Percentiles rank a stretch among this genome's conserved stretches.
Evolutionary conservation across 2,113 vertebrate genomes (phyloP).

Genomic region (Daphoenositta chrysoptera): DNA sequence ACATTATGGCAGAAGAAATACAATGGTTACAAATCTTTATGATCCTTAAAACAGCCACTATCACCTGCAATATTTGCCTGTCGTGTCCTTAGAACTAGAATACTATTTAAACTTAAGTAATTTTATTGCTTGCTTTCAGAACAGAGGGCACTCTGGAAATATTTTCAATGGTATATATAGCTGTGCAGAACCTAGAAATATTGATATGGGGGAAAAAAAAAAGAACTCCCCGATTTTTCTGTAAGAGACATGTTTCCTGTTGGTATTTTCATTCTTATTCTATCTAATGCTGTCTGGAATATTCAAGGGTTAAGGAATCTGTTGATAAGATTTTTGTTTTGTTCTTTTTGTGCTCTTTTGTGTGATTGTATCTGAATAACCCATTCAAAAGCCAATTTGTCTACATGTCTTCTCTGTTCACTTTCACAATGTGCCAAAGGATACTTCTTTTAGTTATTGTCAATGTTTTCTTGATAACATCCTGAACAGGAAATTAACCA

Average conservation of each 20-base stretch:
- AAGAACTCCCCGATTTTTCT: background rate
- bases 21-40: background rate
- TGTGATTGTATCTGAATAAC: background rate
- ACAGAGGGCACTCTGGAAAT: background rate
- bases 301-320: background rate
- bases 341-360: background rate
- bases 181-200: background rate
- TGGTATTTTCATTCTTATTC: background rate
- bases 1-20: background rate
- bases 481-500: background rate
- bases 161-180: background rate
- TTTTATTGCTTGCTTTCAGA: background rate
- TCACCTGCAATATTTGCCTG: background rate
- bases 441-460: background rate
- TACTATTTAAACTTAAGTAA: background rate
- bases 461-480: background rate
- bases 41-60: background rate
- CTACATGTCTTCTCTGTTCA: background rate
- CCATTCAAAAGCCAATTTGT: background rate
- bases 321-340: fast-evolving
- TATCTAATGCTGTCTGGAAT: background rate
- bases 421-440: background rate
- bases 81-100: background rate
- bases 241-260: background rate
- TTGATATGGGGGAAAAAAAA: fast-evolving